These are phyloP conservation scores for Enteromius paludinosus DNA, from an alignment of 2,797 vertebrate genomes.

Conservation along the genomic window DNA sequence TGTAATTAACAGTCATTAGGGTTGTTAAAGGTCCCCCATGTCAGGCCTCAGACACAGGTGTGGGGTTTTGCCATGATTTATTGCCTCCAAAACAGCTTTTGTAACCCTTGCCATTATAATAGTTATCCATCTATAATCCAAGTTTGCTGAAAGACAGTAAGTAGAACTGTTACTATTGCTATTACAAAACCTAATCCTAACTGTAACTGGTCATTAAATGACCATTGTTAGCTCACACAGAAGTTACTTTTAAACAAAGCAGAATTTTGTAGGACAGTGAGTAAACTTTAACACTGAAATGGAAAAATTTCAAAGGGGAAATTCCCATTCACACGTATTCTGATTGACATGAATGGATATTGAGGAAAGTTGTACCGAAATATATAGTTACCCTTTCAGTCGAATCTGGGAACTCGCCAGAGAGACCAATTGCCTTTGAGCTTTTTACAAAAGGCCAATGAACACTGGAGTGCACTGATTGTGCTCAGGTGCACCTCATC, in stretches of 20 bases:
- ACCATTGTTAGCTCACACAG: background rate
- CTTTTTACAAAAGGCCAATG: too few species aligned
- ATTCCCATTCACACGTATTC: too few species aligned
- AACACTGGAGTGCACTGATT: too few species aligned
- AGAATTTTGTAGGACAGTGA: background rate
- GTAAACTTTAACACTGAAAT: background rate
- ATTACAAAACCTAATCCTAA: background rate
- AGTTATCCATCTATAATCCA: background rate
- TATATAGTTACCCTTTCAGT: background rate
- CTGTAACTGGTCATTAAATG: background rate
- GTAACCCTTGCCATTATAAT: slow-evolving; percentile 14
- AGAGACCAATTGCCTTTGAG: too few species aligned
- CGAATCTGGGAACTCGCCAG: too few species aligned
- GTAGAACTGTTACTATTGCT: background rate
- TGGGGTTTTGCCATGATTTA: slow-evolving; percentile 49
- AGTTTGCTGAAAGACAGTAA: background rate
- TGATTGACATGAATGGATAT: background rate
- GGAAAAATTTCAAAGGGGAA: background rate
- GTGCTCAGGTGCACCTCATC: too few species aligned
- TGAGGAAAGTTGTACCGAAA: background rate
- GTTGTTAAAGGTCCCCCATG: slow-evolving; percentile 73
- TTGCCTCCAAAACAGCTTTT: slow-evolving; percentile 31
- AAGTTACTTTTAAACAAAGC: background rate
- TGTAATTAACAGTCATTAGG: slow-evolving; percentile 77
- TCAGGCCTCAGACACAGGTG: slow-evolving; percentile 72